A percentile compares a stretch with the other conserved stretches of the same genome.
phyloP scores from a whole-genome alignment of 1,140 invertebrate species.

The Megalopta genalis region DNA sequence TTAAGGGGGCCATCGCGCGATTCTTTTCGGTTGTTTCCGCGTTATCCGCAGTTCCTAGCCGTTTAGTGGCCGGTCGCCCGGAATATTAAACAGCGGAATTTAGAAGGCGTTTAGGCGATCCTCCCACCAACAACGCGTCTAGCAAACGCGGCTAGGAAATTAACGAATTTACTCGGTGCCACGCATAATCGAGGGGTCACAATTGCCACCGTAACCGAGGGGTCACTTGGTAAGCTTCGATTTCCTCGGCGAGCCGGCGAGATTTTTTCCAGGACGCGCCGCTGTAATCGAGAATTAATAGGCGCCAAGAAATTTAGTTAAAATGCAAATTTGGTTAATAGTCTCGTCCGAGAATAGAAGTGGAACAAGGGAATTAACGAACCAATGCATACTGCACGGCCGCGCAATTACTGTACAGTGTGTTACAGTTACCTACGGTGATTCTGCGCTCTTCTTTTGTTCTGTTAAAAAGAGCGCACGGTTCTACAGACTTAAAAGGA shows the following conservation, averaged over 20 bases:
- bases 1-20: conserved; percentile 5
- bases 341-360: not conserved
- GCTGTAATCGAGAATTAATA: conserved; percentile 8
- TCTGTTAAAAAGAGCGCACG: too few species aligned
- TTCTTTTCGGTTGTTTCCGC: conserved; percentile 11
- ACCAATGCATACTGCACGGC: conserved; percentile 1
- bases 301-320: conserved; percentile 14
- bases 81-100: conserved; percentile 33
- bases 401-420: conserved; percentile 3
- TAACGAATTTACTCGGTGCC: not conserved
- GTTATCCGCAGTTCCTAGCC: conserved; percentile 8
- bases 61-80: not conserved
- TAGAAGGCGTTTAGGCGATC: not conserved
- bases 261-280: not conserved
- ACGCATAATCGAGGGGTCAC: not conserved
- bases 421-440: not conserved
- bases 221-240: not conserved
- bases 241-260: not conserved
- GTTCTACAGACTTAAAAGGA: too few species aligned
- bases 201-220: not conserved
- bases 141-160: not conserved
- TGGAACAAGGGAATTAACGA: conserved; percentile 12
- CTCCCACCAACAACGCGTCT: not conserved
- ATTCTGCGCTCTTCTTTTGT: too few species aligned
- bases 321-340: conserved; percentile 12